These are phyloP conservation scores for Premnoplex brunnescens DNA, from an alignment of 2,797 vertebrate genomes.

Conservation along the genomic window DNA sequence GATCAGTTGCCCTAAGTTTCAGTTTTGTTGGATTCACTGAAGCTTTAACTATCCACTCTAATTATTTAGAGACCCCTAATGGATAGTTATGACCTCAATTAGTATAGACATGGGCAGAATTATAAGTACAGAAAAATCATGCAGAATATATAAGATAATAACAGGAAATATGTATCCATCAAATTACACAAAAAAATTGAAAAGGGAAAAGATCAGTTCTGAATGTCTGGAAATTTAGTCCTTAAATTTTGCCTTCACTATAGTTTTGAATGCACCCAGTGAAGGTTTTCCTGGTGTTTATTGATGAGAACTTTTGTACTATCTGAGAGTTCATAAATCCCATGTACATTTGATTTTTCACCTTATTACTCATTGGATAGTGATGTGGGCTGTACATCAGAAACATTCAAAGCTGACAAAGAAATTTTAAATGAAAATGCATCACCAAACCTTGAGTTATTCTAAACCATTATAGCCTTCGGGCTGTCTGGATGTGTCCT, in stretches of 20 bases:
- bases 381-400: neutral
- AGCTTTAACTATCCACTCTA: neutral
- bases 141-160: neutral
- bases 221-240: neutral
- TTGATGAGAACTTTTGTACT: neutral
- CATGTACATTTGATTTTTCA: neutral
- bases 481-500: neutral
- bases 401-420: neutral
- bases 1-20: neutral
- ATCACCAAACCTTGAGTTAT: neutral
- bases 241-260: neutral
- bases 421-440: neutral
- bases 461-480: neutral
- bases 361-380: neutral
- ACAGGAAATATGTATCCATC: neutral
- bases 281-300: neutral
- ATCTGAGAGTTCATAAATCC: neutral
- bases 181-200: neutral
- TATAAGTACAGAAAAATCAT: neutral
- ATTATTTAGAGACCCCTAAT: conserved; percentile 19
- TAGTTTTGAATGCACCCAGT: neutral
- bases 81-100: neutral
- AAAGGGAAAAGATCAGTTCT: neutral
- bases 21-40: neutral
- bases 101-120: conserved; percentile 2